Base-by-base conservation (phyloP, 2,888 invertebrate genomes). In the Melinaea marsaeus region DNA sequence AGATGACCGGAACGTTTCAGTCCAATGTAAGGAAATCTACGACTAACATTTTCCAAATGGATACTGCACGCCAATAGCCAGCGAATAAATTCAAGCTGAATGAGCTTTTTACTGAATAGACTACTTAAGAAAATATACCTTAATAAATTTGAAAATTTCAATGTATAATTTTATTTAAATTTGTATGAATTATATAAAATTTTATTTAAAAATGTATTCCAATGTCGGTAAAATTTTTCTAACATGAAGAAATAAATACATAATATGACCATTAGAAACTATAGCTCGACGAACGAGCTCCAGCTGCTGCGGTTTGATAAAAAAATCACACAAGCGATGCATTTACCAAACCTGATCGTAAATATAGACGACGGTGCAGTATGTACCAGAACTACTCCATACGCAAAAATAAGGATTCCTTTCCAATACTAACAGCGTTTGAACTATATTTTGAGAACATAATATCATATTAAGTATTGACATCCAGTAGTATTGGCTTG, bases 11-110 rank as follows among this genome's bases (percentile, higher is more conserved):
- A 66, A 59, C 60, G 55, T 61, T 60, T 65, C 56, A 54, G 51
- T 51, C 55, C 55, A 55, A 42, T 63, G 61, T 63, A 67, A 65
- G 61, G 56, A 67, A 65, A 67, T 65, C 65, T 65, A 65, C 59
- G 61, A 61, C 65, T 63, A 63, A 67, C 57, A 67, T 67, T 67
- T 65, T 67, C 65, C 65, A 56, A 67, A 62, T 65, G 65, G 65
- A 67, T 65, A 65, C 65, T 65, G 65, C 65, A 65, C 58, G 64
- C 61, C 57, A 61, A 67, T 65, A 59, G 67, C 65, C 65, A 67
- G 59, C 61, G 65, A 65, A 67, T 58, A 65, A 67, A 65, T 65
- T 67, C 61, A 60, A 57, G 61, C 62, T 61, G 63, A 55, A 64
- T 61, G 55, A 64, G 64, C 64, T 61, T 51, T 57, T 54, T 47